Evolutionary conservation across 2,888 invertebrate species (phyloP).

Genomic region (Cataglyphis cursor): DNA sequence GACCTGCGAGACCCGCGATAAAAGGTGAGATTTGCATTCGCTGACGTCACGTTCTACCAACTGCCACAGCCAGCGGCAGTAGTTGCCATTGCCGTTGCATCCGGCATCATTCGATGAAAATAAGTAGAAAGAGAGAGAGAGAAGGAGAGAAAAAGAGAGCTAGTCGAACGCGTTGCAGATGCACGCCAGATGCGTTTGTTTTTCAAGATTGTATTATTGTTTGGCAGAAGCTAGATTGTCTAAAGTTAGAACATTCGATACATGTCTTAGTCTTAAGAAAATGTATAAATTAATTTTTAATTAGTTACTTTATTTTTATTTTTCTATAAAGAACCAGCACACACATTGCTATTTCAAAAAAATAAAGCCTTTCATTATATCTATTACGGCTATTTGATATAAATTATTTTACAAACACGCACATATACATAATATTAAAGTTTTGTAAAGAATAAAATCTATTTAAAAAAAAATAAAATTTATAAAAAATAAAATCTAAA

Average conservation of each 20-base stretch:
- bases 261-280: neutral
- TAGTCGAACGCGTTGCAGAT: neutral
- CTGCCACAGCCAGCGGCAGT: conserved; percentile 63
- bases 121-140: conserved; percentile 11
- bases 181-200: neutral
- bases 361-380: neutral
- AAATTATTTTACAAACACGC: neutral
- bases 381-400: neutral
- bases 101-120: conserved; percentile 40
- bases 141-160: neutral
- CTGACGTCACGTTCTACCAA: conserved; percentile 77
- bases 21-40: conserved; percentile 80
- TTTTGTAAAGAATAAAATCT: neutral
- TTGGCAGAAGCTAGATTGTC: neutral
- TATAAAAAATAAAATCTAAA: neutral
- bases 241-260: neutral
- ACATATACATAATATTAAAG: neutral
- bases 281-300: neutral
- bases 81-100: conserved; percentile 33
- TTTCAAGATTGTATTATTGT: neutral
- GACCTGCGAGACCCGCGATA: conserved; percentile 77
- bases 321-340: neutral
- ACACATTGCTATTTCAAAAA: neutral
- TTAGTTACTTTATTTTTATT: neutral
- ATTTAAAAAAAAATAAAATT: neutral